A percentile compares a stretch with the other conserved stretches of the same genome.
These are phyloP conservation scores for Enteromius trimaculatus DNA, from an alignment of 2,797 vertebrate species.

Conservation along the genomic window DNA sequence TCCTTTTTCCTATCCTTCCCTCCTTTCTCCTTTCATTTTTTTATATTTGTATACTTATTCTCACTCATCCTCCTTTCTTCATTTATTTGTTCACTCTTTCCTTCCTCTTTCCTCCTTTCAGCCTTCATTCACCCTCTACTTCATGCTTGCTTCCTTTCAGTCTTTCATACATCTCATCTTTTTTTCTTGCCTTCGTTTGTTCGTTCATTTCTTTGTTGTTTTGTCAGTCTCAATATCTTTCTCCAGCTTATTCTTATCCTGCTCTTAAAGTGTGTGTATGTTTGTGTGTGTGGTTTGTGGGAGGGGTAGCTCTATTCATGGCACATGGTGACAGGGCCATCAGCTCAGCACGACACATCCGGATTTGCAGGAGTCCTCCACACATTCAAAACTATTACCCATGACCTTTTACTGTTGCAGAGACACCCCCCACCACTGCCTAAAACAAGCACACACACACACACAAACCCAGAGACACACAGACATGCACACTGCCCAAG, in stretches of 20 bases:
- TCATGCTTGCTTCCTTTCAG: not conserved
- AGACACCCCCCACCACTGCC: slow-evolving; percentile 29
- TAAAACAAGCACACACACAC: slow-evolving; percentile 37
- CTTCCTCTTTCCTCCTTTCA: not conserved
- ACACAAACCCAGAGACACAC: slow-evolving; percentile 34
- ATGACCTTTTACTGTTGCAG: slow-evolving; percentile 52
- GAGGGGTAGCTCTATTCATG: slow-evolving; percentile 49
- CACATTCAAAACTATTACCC: slow-evolving; percentile 51
- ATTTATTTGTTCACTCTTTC: not conserved
- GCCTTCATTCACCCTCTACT: not conserved
- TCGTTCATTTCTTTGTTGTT: slow-evolving; percentile 6
- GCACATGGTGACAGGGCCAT: slow-evolving; percentile 37
- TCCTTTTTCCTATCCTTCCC: not conserved
- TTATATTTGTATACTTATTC: slow-evolving; percentile 3
- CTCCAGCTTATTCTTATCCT: not conserved
- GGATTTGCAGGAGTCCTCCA: slow-evolving; percentile 49
- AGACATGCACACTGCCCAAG: slow-evolving; percentile 27
- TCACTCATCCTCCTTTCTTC: not conserved
- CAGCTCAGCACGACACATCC: slow-evolving; percentile 50
- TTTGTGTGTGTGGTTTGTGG: slow-evolving; percentile 26
- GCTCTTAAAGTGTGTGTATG: slow-evolving; percentile 25
- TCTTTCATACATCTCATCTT: not conserved
- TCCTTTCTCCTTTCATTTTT: not conserved
- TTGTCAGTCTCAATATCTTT: not conserved
- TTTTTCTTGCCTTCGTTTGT: not conserved